These are phyloP conservation scores for Priocnemis perturbator DNA, from an alignment of 2,888 invertebrate species.

Conservation along the genomic window DNA sequence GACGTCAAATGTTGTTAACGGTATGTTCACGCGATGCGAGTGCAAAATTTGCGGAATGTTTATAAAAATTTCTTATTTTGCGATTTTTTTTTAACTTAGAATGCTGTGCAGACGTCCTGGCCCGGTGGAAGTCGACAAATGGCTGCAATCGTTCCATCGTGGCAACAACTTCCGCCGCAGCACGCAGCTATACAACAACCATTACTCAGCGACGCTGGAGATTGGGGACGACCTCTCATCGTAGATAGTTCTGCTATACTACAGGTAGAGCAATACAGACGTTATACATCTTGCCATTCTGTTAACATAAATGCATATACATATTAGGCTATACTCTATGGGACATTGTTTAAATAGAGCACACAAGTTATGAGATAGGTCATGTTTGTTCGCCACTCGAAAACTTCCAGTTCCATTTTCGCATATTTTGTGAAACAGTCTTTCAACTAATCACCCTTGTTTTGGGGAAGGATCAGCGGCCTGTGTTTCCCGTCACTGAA, in stretches of 20 bases:
- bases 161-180: constrained; percentile 85
- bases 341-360: too few relatives aligned
- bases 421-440: not conserved
- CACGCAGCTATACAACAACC: constrained; percentile 81
- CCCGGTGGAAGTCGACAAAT: constrained; percentile 84
- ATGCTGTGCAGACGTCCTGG: constrained; percentile 84
- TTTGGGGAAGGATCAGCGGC: constrained; percentile 78
- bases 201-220: constrained; percentile 79
- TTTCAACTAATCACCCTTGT: constrained; percentile 55
- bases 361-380: too few relatives aligned
- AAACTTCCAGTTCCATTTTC: not conserved
- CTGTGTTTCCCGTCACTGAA: constrained; percentile 80
- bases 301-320: not conserved
- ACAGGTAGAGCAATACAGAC: constrained; percentile 76
- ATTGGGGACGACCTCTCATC: constrained; percentile 86
- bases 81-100: constrained; percentile 68
- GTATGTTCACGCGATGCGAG: constrained; percentile 71
- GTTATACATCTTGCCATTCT: not conserved
- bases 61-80: not conserved
- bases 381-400: not conserved
- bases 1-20: constrained; percentile 86
- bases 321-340: too few relatives aligned
- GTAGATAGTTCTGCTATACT: constrained; percentile 86
- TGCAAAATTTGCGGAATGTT: too few relatives aligned
- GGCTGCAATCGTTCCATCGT: constrained; percentile 87